Percentiles rank a stretch among this genome's conserved stretches.
These are phyloP conservation scores for Apomyelois bistriatella DNA, from an alignment of 2,888 invertebrate genomes.

Conservation along the genomic window DNA sequence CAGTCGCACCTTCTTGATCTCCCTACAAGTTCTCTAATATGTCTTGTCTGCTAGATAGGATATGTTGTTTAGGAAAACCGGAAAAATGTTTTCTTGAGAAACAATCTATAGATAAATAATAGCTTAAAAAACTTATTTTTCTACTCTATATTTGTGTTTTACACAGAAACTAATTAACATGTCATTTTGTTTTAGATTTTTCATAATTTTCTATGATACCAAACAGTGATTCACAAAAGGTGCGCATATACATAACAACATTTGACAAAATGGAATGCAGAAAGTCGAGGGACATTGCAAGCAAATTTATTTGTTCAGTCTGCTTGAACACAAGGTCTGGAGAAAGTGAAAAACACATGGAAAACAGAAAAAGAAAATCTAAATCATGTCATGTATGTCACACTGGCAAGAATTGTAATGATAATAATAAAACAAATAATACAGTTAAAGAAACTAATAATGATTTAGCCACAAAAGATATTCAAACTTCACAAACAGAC, in stretches of 20 bases:
- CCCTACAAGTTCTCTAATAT: no score
- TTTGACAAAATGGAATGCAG: constrained; percentile 31
- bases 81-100: no score
- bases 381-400: constrained; percentile 44
- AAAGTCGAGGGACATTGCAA: neutral
- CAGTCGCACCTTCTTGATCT: no score
- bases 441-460: neutral
- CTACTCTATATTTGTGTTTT: no score
- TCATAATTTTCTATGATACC: constrained; percentile 45
- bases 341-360: constrained; percentile 18
- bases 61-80: no score
- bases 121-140: no score
- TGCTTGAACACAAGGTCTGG: constrained; percentile 42
- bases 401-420: constrained; percentile 21
- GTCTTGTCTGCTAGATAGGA: no score
- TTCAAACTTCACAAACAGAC: constrained; percentile 50
- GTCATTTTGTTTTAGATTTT: constrained; percentile 11
- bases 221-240: constrained; percentile 29
- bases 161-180: no score
- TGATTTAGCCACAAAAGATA: constrained; percentile 28
- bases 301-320: constrained; percentile 39
- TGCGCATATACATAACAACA: constrained; percentile 53
- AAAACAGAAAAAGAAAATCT: constrained; percentile 27
- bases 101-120: no score
- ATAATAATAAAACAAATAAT: neutral